Base-by-base conservation (phyloP, 2,113 vertebrate genomes). In the Lates calcarifer region DNA sequence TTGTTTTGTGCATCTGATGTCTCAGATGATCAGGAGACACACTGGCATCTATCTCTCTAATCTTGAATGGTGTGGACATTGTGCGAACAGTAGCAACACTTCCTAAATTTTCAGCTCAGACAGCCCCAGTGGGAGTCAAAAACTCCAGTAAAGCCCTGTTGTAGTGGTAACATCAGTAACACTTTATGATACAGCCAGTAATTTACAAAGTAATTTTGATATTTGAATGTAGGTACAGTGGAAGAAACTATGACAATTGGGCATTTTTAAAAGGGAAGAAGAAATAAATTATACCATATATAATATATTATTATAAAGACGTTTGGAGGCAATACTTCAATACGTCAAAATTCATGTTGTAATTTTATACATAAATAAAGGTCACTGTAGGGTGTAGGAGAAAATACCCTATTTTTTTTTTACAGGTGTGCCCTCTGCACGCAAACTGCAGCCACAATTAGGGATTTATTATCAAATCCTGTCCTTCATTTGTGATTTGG, bases 1-100 rank as follows among this genome's bases (percentile, higher is more conserved):
- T 62, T 58, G 62, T 75, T 89, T 84, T 79, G 78, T 26, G 75
- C 57, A 80, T 87, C 66, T 83, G 73, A 83, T 82, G 75, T 83
- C 61, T 80, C 60, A 33, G 6, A 57, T 6, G 13, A 20, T 24
- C 62, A n/a, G 76, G 73, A 86, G 60, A 78, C 82, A 22, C 14
- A 12, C 57, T 74, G 53, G 10, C 57, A 56, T 79, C 31, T 72
- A 22, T 85, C 77, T 73, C 33, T 12, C 24, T 55, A 0, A 86
- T 89, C 66, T 69, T 28, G 8, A 55, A 2, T 14, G 22, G 39
- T 66, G 74, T 66, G 62, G 79, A 66, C 41, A 26, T 56, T 14
- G 2, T 5, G 31, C 12, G 14, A 28, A 39, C 47, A 14, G 31
- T 28, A 1, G 67, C n/a, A 57, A 14, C 15, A 3, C 63, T 31